These are phyloP conservation scores for Orbicella faveolata DNA, from an alignment of 64 coral and sea anemone species.

Conservation along the genomic window DNA sequence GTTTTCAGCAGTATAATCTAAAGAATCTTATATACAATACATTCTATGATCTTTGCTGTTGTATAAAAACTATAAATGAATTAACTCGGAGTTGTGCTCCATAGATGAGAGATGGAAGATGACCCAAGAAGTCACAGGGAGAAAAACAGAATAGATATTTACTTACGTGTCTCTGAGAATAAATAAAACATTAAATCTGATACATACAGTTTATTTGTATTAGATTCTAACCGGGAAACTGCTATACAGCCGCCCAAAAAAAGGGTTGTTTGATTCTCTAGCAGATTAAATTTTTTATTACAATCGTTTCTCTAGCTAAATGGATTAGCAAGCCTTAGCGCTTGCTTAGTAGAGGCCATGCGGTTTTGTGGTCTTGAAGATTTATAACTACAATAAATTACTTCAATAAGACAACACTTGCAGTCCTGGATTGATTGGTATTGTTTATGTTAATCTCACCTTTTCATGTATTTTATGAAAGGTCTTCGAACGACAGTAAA, in stretches of 20 bases:
- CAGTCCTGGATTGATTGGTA: background rate
- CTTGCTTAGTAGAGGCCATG: background rate
- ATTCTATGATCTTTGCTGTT: too few species aligned
- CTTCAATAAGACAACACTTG: background rate
- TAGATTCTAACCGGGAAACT: background rate
- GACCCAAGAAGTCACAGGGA: background rate
- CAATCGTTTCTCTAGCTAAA: background rate
- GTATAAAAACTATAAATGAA: too few species aligned
- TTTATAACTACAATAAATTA: background rate
- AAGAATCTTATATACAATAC: too few species aligned
- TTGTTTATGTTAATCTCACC: background rate
- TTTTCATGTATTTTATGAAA: too few species aligned
- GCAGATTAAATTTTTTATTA: background rate
- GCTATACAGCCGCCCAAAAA: background rate
- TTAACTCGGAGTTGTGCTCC: too few species aligned
- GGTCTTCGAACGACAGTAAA: too few species aligned
- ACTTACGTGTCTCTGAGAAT: background rate
- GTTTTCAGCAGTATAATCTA: too few species aligned
- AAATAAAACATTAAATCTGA: background rate
- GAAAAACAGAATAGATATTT: background rate
- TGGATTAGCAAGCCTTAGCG: background rate
- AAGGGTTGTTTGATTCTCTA: background rate
- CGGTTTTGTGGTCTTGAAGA: background rate
- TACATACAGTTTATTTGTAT: background rate
- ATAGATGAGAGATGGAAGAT: background rate